Evolutionary conservation across 2,888 invertebrate species (phyloP), one percentile per base, ranked within the genome.

Genomic region (Gastrophysa polygoni): DNA sequence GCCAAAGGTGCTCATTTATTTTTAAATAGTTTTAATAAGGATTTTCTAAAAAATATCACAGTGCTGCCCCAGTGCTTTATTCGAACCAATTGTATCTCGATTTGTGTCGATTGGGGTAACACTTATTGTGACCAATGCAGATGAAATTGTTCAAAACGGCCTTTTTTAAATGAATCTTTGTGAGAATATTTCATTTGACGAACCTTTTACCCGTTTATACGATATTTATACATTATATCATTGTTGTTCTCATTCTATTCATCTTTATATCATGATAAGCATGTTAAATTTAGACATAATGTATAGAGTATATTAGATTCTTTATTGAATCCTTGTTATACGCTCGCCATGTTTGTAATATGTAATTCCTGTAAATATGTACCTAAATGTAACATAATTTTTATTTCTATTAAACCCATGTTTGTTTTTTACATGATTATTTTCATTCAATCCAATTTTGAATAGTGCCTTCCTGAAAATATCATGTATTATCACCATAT

Each of bases 1-100:
- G 78, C 79, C 78, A 79, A 79, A 78, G 78, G 79, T 79, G 79
- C 78, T 78, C 77, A 76, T 77, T 76, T 73, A 71, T 71, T 77
- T 74, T 62, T 75, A 74, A 69, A 69, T 74, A 73, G 66, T 18
- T 69, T 71, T 71, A 73, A 70, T 72, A 71, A 68, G 50, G 16
- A 57, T 28, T 59, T 17, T 32, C 20, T 24, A 3, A 38, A 14
- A 38, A 10, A 14, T 38, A 2, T n/a, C 14, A 14, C 38, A 3
- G 38, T 38, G 38, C 38, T 14, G 14, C 29, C 29, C 29, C 38
- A 38, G 3, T 38, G 14, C 38, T 38, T 1, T 2, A 2, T 38
- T 14, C 24, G 24, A 5, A 24, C 3, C 32, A 55, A 18, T 55
- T 46, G 21, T 50, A 14, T 14, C 3, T 16, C n/a, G 38, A 10